These are phyloP conservation scores for Megaustenia siamemsis DNA, from an alignment of 2,888 invertebrate genomes.

Conservation along the genomic window DNA sequence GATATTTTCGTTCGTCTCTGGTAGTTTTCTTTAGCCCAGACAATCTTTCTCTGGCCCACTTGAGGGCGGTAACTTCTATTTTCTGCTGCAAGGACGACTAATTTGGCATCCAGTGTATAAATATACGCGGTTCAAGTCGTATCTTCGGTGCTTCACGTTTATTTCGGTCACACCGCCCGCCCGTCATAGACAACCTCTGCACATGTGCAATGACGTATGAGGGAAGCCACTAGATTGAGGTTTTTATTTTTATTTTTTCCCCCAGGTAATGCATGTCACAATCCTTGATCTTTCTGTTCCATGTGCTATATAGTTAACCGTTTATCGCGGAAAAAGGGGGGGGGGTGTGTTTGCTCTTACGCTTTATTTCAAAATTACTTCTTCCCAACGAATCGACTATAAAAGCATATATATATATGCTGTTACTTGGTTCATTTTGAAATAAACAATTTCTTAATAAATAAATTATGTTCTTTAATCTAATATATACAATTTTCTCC, in stretches of 20 bases:
- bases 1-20: constrained; percentile 49
- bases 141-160: constrained; percentile 36
- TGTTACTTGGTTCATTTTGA: too few relatives aligned
- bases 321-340: too few relatives aligned
- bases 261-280: background rate
- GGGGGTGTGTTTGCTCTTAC: too few relatives aligned
- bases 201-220: constrained; percentile 8
- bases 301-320: too few relatives aligned
- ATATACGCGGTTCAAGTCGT: constrained; percentile 40
- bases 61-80: constrained; percentile 43
- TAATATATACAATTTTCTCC: too few relatives aligned
- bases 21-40: constrained; percentile 44
- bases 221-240: constrained; percentile 1
- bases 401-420: too few relatives aligned
- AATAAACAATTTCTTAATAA: too few relatives aligned
- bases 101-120: constrained; percentile 49
- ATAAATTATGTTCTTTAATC: too few relatives aligned
- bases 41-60: constrained; percentile 47
- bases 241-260: too few relatives aligned
- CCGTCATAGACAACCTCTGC: background rate
- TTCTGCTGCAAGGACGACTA: constrained; percentile 51
- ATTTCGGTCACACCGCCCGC: constrained; percentile 30
- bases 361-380: too few relatives aligned
- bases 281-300: background rate
- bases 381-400: too few relatives aligned